phyloP scores from a whole-genome alignment of 1,140 invertebrate genomes.

The Trachymyrmex septentrionalis region DNA sequence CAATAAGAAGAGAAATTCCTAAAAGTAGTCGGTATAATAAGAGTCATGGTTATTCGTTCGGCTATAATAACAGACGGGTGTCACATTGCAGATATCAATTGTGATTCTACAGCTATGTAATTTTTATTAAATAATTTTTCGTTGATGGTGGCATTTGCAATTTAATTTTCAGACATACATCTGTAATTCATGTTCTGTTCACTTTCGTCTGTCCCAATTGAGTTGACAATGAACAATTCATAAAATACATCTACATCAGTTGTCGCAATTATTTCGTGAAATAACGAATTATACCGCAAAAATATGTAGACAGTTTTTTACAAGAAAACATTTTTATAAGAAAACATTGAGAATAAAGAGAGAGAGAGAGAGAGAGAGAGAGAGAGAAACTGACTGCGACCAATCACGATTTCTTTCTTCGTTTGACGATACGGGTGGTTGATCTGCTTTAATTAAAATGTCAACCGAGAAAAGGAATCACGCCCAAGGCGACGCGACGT shows the following conservation, averaged over 20 bases:
- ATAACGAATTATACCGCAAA: background rate
- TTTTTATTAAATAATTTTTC: no score
- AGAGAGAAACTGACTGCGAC: conserved; percentile 6
- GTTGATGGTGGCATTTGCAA: conserved; percentile 30
- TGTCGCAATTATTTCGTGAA: conserved; percentile 58
- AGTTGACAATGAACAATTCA: conserved; percentile 66
- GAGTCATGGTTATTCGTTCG: background rate
- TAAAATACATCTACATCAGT: conserved; percentile 58
- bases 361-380: background rate
- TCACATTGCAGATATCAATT: background rate
- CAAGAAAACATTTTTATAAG: background rate
- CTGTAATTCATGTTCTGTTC: conserved; percentile 56
- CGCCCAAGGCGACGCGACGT: background rate
- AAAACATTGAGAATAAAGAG: background rate
- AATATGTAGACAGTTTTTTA: conserved; percentile 27
- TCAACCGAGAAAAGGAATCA: conserved; percentile 37
- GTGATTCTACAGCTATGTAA: background rate
- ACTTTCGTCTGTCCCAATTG: conserved; percentile 40
- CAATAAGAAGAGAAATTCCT: conserved; percentile 23
- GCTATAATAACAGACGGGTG: conserved; percentile 1
- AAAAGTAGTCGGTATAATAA: background rate
- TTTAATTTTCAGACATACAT: conserved; percentile 50
- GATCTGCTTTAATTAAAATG: conserved; percentile 57
- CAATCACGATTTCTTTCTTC: conserved; percentile 35
- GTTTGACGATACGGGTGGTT: background rate